Percentiles rank a stretch among this genome's conserved stretches.
Conservation (phyloP, 2,113 vertebrate species). For the Promerops cafer region DNA sequence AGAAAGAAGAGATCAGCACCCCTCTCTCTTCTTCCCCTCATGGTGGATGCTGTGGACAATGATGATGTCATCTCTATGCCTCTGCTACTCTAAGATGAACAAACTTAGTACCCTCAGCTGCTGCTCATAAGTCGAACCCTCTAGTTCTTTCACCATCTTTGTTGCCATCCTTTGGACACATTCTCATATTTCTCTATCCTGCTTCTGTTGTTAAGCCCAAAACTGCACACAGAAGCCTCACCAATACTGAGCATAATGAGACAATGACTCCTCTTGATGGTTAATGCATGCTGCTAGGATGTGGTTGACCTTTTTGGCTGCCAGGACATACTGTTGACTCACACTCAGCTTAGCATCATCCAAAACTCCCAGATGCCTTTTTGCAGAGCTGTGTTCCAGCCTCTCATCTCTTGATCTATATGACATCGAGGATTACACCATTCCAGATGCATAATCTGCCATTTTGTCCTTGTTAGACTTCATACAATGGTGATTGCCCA, state of each 20-base stretch:
- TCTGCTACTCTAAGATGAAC: not conserved
- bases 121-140: not conserved
- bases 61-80: rapidly evolving
- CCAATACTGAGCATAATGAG: not conserved
- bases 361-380: not conserved
- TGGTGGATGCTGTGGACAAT: not conserved
- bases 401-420: not conserved
- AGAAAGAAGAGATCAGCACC: not conserved
- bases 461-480: not conserved
- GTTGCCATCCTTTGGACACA: not conserved
- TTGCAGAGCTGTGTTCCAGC: not conserved
- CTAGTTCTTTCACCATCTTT: not conserved
- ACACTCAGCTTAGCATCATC: not conserved
- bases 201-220: not conserved
- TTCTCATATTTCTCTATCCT: not conserved
- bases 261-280: not conserved
- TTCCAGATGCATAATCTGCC: not conserved
- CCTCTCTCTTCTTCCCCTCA: not conserved
- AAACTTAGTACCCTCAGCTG: not conserved
- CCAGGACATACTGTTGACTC: not conserved
- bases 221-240: not conserved
- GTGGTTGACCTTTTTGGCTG: not conserved
- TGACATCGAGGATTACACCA: rapidly evolving
- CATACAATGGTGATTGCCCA: not conserved
- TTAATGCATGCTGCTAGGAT: not conserved